These are phyloP conservation scores for Lasioglossum figueresi DNA, from an alignment of 2,888 invertebrate genomes.

Conservation along the genomic window DNA sequence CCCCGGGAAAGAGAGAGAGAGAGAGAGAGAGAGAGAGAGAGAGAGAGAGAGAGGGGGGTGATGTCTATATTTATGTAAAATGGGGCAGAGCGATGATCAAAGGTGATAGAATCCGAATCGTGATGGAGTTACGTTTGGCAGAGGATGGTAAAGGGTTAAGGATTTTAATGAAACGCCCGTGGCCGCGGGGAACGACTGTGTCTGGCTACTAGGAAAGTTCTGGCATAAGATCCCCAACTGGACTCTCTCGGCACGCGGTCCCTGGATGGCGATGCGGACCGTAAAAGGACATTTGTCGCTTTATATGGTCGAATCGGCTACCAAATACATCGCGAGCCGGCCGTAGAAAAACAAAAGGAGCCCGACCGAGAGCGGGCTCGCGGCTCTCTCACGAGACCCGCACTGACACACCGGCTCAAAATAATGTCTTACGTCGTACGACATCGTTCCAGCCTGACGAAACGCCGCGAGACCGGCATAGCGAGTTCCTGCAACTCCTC, in stretches of 20 bases:
- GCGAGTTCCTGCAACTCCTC: background rate
- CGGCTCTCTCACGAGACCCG: conserved; percentile 61
- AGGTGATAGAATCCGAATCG: background rate
- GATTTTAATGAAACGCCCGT: conserved; percentile 70
- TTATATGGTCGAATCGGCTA: conserved; percentile 81
- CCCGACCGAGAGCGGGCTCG: conserved; percentile 61
- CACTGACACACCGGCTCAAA: conserved; percentile 72
- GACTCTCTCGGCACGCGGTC: conserved; percentile 73
- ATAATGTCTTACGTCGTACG: conserved; percentile 68
- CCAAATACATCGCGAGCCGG: conserved; percentile 79
- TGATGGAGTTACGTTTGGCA: background rate
- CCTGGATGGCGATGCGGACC: conserved; percentile 78
- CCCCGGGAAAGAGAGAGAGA: no score
- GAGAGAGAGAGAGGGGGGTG: no score
- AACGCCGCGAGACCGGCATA: conserved; percentile 17
- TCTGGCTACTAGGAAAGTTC: conserved; percentile 77
- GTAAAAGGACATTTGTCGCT: conserved; percentile 82
- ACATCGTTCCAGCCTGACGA: conserved; percentile 42
- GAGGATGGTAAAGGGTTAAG: conserved; percentile 40
- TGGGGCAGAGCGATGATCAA: background rate
- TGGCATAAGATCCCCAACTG: conserved; percentile 70
- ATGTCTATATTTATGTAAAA: background rate
- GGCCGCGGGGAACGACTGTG: conserved; percentile 53
- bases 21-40: no score
- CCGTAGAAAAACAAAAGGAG: conserved; percentile 79